Conservation (phyloP, 1,140 invertebrate species). For the Berghia stephanieae region DNA sequence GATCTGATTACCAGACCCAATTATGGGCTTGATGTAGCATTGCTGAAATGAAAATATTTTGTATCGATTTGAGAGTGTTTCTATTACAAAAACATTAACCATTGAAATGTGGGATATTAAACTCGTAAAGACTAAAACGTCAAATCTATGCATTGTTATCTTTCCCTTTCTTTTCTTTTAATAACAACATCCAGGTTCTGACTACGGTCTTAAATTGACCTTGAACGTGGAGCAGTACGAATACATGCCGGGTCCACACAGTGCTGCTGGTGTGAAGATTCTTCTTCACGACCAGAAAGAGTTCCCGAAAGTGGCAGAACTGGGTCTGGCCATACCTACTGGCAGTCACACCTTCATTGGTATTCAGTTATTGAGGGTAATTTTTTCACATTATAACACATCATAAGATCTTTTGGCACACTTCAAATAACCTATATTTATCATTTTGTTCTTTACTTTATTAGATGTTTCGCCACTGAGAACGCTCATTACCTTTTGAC, state of each 20-base stretch:
- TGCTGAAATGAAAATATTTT: too few relatives aligned
- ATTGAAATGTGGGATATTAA: too few relatives aligned
- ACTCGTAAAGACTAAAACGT: too few relatives aligned
- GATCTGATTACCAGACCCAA: too few relatives aligned
- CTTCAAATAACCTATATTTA: background rate
- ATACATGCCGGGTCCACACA: constrained; percentile 57
- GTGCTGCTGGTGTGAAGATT: constrained; percentile 56
- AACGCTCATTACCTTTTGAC: background rate
- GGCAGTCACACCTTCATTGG: constrained; percentile 58
- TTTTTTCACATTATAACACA: too few relatives aligned
- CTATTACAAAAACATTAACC: too few relatives aligned
- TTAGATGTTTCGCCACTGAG: too few relatives aligned
- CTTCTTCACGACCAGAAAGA: constrained; percentile 50
- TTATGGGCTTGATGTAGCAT: too few relatives aligned
- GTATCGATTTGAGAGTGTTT: too few relatives aligned
- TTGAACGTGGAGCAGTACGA: constrained; percentile 63
- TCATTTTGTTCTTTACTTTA: background rate
- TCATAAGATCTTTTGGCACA: background rate
- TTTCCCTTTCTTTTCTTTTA: too few relatives aligned
- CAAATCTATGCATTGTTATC: too few relatives aligned
- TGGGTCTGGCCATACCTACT: constrained; percentile 55
- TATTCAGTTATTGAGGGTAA: constrained; percentile 47
- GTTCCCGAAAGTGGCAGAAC: constrained; percentile 52
- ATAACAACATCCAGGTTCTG: constrained; percentile 46
- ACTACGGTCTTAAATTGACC: constrained; percentile 53